A percentile compares a stretch with the other conserved stretches of the same genome.
Evolutionary conservation across 2,797 vertebrate genomes (phyloP).

Genomic region (Bovichtus diacanthus): DNA sequence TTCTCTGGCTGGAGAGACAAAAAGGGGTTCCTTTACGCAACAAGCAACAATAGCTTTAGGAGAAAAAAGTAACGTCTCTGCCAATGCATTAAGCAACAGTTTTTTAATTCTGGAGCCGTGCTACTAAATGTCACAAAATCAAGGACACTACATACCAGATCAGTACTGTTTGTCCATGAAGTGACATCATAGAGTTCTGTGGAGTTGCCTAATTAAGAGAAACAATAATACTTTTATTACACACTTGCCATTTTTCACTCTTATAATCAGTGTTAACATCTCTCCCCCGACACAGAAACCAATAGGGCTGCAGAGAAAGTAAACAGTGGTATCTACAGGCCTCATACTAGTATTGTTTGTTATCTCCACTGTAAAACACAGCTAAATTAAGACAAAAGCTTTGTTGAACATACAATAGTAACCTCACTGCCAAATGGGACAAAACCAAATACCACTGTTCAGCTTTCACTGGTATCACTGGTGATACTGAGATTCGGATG

Average conservation of each 20-base stretch:
- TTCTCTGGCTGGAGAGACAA: constrained; percentile 78
- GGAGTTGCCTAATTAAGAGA: constrained; percentile 74
- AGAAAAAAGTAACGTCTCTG: background rate
- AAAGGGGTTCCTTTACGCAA: background rate
- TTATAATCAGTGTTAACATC: constrained; percentile 28
- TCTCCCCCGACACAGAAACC: constrained; percentile 19
- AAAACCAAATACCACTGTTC: background rate
- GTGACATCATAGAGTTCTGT: constrained; percentile 58
- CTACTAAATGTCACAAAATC: background rate
- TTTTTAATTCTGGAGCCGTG: background rate
- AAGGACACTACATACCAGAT: constrained; percentile 72
- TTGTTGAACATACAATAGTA: constrained; percentile 17
- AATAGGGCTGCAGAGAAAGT: constrained; percentile 56
- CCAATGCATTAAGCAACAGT: background rate
- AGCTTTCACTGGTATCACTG: constrained; percentile 6
- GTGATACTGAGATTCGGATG: background rate
- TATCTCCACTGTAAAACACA: constrained; percentile 55
- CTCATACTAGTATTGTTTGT: constrained; percentile 29
- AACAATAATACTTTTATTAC: constrained; percentile 29
- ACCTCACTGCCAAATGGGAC: constrained; percentile 8
- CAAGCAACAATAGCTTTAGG: background rate
- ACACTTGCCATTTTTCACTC: constrained; percentile 10
- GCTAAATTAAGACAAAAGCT: constrained; percentile 4
- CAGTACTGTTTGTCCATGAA: constrained; percentile 73
- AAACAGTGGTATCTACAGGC: constrained; percentile 60